Evolutionary conservation across 2,888 invertebrate species (phyloP), one percentile per base, ranked within the genome.

Genomic region (Chrysolina americana): DNA sequence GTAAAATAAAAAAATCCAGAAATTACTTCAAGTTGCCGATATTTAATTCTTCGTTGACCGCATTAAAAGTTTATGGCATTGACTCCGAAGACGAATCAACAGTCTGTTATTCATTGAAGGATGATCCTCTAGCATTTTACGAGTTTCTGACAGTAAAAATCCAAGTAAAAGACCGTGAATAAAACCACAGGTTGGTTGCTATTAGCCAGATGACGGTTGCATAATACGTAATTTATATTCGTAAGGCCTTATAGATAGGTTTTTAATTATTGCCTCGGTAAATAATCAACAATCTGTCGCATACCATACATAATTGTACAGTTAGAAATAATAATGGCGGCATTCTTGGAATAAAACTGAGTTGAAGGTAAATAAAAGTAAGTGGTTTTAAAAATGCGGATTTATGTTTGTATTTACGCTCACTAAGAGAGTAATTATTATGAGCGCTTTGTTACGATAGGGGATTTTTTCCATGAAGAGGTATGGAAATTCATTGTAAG

Each of bases 171-270:
- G 28, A 50, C 50, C 50, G 15, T 50, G 48, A 36, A 50, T 10
- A 21, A 47, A 19, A 47, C 48, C 28, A 48, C 68, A 44, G 41
- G 59, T 68, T 63, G 50, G 65, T 66, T 56, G 19, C 72, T 41
- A 75, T 72, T 72, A 65, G 71, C 77, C 77, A 77, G 77, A 75
- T 77, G 77, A 75, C 77, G 77, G 70, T 77, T 77, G 65, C 77
- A 70, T 77, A 77, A 77, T 70, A 56, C 47, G 65, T 75, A 65
- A 74, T 77, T 75, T 74, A 77, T 77, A 70, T 68, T 73, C 70
- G 65, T 75, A 70, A 69, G 75, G 71, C 70, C 73, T 77, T 70
- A 63, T 50, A 75, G 73, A 77, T 77, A 75, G 75, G 36, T 74
- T 77, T 77, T 77, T 77, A 77, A 77, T 77, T 77, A 77, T 75